phyloP scores from a whole-genome alignment of 2,113 vertebrate genomes.

The Tricholaema leucomelas region DNA sequence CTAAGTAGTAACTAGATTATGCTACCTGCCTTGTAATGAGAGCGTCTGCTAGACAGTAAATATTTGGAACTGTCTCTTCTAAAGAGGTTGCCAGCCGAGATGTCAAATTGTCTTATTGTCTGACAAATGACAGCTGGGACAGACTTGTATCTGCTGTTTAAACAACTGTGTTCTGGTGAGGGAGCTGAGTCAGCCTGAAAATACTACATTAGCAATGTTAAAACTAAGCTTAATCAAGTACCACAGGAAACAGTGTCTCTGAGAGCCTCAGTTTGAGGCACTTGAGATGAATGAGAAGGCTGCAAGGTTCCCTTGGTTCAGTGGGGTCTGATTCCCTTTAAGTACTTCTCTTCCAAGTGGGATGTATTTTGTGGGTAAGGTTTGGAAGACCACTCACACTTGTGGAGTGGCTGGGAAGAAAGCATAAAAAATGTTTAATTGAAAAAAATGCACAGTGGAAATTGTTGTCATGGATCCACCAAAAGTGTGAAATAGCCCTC shows the following conservation, averaged over 20 bases:
- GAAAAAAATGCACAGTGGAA: slow-evolving; percentile 11
- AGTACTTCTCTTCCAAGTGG: background rate
- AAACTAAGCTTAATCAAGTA: background rate
- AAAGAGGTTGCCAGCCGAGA: slow-evolving; percentile 52
- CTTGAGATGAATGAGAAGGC: background rate
- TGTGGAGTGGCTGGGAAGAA: background rate
- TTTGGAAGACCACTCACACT: background rate
- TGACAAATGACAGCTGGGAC: slow-evolving; percentile 61
- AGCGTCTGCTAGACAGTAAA: slow-evolving; percentile 62
- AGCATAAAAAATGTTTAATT: background rate
- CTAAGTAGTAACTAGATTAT: slow-evolving; percentile 19
- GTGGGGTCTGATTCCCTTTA: background rate
- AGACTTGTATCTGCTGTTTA: slow-evolving; percentile 55
- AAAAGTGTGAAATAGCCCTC: background rate
- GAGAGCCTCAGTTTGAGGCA: background rate
- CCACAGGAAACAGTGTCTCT: background rate
- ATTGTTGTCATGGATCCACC: background rate
- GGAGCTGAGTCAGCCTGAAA: slow-evolving; percentile 20
- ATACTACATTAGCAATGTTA: background rate
- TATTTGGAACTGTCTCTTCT: slow-evolving; percentile 58
- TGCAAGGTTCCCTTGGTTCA: background rate
- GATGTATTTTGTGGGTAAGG: background rate
- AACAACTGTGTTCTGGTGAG: slow-evolving; percentile 42
- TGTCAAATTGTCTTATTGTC: slow-evolving; percentile 52
- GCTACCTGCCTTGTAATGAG: slow-evolving; percentile 47